Conservation (phyloP, 64 coral and sea anemone genomes). For the Actinia equina region DNA sequence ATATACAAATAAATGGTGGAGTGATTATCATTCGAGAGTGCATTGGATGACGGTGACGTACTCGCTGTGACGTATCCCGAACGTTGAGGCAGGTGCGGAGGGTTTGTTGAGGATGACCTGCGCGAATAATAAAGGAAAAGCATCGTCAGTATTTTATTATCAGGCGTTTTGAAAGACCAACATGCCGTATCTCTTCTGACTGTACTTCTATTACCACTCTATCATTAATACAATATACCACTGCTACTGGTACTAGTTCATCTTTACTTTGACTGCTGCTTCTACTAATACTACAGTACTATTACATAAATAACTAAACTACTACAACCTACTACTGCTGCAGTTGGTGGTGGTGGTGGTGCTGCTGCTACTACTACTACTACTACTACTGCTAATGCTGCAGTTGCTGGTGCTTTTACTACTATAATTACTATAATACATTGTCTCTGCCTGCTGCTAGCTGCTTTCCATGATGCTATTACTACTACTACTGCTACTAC, state of each 20-base stretch:
- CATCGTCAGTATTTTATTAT: background rate
- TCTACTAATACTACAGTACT: too few relatives aligned
- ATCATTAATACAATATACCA: background rate
- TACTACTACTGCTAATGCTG: too few relatives aligned
- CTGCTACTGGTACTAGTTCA: background rate
- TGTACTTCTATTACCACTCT: background rate
- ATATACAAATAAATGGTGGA: background rate
- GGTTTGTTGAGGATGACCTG: conserved; percentile 86
- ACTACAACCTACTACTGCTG: background rate
- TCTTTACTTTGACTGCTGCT: background rate
- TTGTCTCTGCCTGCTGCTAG: too few relatives aligned
- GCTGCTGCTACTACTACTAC: background rate
- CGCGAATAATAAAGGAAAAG: background rate
- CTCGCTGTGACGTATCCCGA: conserved; percentile 69
- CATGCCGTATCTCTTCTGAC: background rate
- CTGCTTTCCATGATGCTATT: too few relatives aligned
- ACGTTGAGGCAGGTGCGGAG: conserved; percentile 68
- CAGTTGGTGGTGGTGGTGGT: background rate
- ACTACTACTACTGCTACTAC: too few relatives aligned
- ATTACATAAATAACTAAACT: background rate
- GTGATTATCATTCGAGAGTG: background rate
- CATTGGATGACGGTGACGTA: conserved; percentile 1
- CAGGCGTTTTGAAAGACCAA: background rate
- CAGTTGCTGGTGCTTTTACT: too few relatives aligned
- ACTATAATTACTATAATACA: too few relatives aligned